Conservation (phyloP, 2,888 invertebrate species). For the Lottia gigantea region DNA sequence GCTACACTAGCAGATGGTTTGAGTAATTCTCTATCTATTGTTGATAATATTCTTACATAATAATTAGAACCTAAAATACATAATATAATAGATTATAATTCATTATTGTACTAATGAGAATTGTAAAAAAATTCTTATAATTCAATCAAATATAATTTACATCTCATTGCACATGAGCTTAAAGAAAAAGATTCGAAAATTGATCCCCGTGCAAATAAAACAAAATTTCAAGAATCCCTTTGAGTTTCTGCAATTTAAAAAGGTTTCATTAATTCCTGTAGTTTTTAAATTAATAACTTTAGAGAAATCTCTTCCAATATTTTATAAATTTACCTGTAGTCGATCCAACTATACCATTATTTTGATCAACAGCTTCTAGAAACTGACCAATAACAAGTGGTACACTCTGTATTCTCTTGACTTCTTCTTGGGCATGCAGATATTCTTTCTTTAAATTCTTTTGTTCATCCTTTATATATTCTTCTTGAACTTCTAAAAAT, state of each 20-base stretch:
- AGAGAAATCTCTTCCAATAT: background rate
- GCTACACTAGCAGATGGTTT: constrained; percentile 99
- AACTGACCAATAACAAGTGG: constrained; percentile 99
- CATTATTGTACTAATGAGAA: too few species aligned
- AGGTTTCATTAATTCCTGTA: too few species aligned
- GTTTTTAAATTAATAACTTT: too few species aligned
- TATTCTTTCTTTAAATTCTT: constrained; percentile 98
- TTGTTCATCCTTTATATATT: constrained; percentile 99
- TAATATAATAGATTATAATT: background rate
- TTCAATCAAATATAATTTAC: too few species aligned
- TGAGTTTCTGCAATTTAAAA: too few species aligned
- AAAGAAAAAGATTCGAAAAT: too few species aligned
- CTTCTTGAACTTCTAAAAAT: constrained; percentile 98
- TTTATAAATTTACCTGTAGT: constrained; percentile 78
- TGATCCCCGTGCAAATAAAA: too few species aligned
- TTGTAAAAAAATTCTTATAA: too few species aligned
- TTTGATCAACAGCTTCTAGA: constrained; percentile 98
- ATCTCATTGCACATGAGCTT: too few species aligned
- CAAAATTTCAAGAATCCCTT: too few species aligned
- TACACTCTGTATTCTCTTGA: constrained; percentile 98
- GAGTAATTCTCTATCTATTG: constrained; percentile 95
- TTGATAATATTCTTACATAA: constrained; percentile 97
- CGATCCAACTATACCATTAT: constrained; percentile 98
- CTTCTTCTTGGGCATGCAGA: constrained; percentile 92
- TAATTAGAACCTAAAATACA: constrained; percentile 88